phyloP scores from a whole-genome alignment of 2,113 vertebrate species.

The Xiphias gladius region DNA sequence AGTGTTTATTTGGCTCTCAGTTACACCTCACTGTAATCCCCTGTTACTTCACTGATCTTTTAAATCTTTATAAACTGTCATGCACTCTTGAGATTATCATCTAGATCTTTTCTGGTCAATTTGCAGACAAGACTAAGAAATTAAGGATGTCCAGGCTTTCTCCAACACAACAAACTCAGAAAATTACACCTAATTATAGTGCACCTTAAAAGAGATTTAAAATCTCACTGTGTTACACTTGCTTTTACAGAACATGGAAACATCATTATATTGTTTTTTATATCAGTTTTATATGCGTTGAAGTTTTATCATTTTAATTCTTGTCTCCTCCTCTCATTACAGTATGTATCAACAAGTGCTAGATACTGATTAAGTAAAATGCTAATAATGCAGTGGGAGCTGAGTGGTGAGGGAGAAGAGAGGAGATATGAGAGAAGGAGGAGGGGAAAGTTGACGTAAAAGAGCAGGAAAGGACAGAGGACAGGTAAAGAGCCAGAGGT shows the following conservation, averaged over 20 bases:
- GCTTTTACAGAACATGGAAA: not conserved
- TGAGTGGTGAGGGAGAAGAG: not conserved
- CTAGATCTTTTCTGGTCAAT: not conserved
- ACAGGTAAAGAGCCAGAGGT: not conserved
- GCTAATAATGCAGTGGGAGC: not conserved
- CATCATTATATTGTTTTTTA: not conserved
- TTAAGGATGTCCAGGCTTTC: not conserved
- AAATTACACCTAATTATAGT: not conserved
- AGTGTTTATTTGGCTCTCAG: slow-evolving; percentile 6
- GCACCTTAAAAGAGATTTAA: not conserved
- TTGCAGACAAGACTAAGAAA: not conserved
- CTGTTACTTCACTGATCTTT: not conserved
- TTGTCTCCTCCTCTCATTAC: not conserved
- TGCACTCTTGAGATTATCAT: not conserved
- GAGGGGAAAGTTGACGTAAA: not conserved
- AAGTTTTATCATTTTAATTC: not conserved
- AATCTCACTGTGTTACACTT: not conserved
- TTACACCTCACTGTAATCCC: not conserved
- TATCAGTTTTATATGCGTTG: not conserved
- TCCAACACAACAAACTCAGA: not conserved
- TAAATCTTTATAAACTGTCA: not conserved
- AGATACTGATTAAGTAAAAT: not conserved
- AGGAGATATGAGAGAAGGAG: not conserved
- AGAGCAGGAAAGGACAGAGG: slow-evolving; percentile 17
- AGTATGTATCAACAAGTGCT: not conserved